These are phyloP conservation scores for Cabera pusaria DNA, from an alignment of 2,888 invertebrate species.

Conservation along the genomic window DNA sequence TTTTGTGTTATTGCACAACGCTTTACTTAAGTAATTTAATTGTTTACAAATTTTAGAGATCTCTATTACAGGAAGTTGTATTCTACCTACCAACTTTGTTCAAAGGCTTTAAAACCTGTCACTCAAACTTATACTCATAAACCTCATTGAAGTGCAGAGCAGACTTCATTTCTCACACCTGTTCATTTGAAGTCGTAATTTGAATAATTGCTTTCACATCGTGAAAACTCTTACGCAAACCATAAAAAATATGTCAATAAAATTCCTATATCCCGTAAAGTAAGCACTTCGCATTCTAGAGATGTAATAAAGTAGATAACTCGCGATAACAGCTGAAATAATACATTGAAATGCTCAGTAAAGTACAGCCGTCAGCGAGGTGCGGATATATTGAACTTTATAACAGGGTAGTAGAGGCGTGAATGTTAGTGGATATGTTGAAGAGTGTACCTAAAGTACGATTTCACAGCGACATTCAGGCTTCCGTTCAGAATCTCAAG, in stretches of 20 bases:
- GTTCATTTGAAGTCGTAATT: slow-evolving; percentile 3
- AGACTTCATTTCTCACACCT: slow-evolving; percentile 1
- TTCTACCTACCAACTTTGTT: no score
- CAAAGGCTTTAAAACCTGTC: no score
- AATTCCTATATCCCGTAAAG: slow-evolving; percentile 37
- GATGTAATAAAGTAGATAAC: slow-evolving; percentile 44
- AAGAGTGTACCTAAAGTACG: slow-evolving; percentile 20
- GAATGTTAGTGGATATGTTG: slow-evolving; percentile 15
- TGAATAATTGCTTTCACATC: slow-evolving; percentile 9
- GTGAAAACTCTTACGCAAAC: slow-evolving; percentile 26
- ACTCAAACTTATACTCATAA: no score
- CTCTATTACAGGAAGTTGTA: no score
- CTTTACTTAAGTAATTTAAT: no score
- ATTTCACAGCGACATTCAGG: slow-evolving; percentile 27
- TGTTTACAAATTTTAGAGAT: no score
- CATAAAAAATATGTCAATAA: slow-evolving; percentile 41
- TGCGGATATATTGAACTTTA: slow-evolving; percentile 27
- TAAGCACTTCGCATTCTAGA: slow-evolving; percentile 42
- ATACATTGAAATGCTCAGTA: slow-evolving; percentile 47
- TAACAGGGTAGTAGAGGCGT: slow-evolving; percentile 18
- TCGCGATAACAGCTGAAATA: slow-evolving; percentile 44
- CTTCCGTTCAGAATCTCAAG: slow-evolving; percentile 33
- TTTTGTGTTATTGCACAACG: no score
- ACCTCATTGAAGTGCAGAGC: no score
- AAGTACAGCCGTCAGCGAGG: slow-evolving; percentile 24